Conservation (phyloP, 2,888 invertebrate genomes). For the Tinea semifulvella region DNA sequence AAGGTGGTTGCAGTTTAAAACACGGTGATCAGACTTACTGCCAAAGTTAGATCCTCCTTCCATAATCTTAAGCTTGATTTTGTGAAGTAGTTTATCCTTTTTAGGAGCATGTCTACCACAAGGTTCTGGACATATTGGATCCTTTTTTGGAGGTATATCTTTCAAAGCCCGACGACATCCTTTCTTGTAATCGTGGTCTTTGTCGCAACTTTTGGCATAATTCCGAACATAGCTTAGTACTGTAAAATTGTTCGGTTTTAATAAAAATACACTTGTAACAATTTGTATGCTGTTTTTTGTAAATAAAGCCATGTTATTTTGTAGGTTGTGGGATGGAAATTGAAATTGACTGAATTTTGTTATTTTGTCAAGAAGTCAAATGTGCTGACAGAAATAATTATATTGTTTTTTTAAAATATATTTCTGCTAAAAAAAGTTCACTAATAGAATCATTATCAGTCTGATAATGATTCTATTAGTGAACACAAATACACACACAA, state of each 20-base stretch:
- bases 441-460: background rate
- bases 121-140: slow-evolving; percentile 33
- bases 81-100: slow-evolving; percentile 42
- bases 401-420: background rate
- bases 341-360: background rate
- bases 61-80: slow-evolving; percentile 42
- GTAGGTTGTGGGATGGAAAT: background rate
- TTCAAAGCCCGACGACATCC: slow-evolving; percentile 29
- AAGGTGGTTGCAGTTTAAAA: too few relatives aligned
- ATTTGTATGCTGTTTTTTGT: slow-evolving; percentile 4
- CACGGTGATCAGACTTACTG: too few relatives aligned
- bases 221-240: slow-evolving; percentile 18
- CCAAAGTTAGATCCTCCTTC: slow-evolving; percentile 58
- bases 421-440: background rate
- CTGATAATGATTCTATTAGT: too few relatives aligned
- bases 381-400: background rate
- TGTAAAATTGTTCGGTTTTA: background rate
- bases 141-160: slow-evolving; percentile 36
- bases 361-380: background rate
- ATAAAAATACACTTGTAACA: slow-evolving; percentile 6
- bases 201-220: slow-evolving; percentile 26
- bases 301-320: slow-evolving; percentile 3
- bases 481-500: too few relatives aligned
- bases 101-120: slow-evolving; percentile 32
- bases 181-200: slow-evolving; percentile 31